phyloP scores from a whole-genome alignment of 2,797 vertebrate genomes.

The Enteromius radiatus region DNA sequence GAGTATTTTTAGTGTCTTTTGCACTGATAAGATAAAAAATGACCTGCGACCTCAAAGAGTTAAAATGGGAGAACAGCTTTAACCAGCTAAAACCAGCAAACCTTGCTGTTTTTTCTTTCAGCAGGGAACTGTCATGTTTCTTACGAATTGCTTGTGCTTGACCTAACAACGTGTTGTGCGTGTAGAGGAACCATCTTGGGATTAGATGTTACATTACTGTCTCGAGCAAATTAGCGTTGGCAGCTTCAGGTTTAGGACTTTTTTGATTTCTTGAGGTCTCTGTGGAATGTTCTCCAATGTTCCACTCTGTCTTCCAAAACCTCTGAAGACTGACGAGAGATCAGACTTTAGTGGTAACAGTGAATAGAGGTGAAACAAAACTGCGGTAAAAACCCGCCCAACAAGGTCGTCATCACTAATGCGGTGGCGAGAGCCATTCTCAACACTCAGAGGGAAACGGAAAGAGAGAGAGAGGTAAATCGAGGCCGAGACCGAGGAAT shows the following conservation, averaged over 20 bases:
- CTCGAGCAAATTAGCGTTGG: constrained; percentile 10
- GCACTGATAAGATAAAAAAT: too few species aligned
- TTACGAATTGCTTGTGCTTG: constrained; percentile 14
- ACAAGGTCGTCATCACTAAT: constrained; percentile 51
- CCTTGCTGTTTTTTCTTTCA: neutral
- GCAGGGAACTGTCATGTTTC: neutral
- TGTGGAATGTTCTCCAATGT: constrained; percentile 35
- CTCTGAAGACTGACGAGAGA: constrained; percentile 23
- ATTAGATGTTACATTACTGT: constrained; percentile 43
- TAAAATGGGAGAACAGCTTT: neutral
- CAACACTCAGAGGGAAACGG: constrained; percentile 44
- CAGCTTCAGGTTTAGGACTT: constrained; percentile 14
- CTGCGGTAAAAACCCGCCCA: constrained; percentile 40
- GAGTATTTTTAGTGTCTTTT: too few species aligned
- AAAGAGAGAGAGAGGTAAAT: constrained; percentile 40
- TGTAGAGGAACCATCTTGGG: constrained; percentile 38
- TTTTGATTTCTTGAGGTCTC: constrained; percentile 24
- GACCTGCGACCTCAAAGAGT: too few species aligned
- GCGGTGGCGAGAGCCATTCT: constrained; percentile 50
- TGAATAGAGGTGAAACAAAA: constrained; percentile 47
- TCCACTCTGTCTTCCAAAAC: constrained; percentile 37
- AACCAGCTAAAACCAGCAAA: neutral
- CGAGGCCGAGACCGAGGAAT: constrained; percentile 32
- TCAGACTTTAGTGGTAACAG: constrained; percentile 21
- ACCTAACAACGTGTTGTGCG: constrained; percentile 28